Base-by-base conservation (phyloP, 1,140 invertebrate species). In the Temnothorax curvispinosus region DNA sequence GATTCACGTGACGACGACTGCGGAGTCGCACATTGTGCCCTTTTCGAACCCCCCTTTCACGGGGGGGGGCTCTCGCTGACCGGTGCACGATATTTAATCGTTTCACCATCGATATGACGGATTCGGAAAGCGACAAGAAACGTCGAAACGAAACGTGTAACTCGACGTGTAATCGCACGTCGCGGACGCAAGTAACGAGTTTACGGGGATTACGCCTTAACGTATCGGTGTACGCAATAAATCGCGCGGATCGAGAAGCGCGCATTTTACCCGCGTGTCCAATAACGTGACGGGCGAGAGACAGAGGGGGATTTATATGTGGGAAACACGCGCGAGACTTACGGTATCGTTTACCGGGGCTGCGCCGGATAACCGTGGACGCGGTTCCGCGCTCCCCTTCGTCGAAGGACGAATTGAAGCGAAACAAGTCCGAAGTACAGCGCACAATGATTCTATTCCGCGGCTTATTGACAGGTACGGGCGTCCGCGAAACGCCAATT, bases 381-480 rank as follows among this genome's bases (percentile, higher is more conserved):
- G 27, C 69, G 27, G 44, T 13, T 9, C 4, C 56, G 56, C 56
- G n/a, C 13, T 44, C 47, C 15, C 41, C 41, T 41, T n/a, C 21
- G 65, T 2, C 76, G 56, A 35, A 50, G 58, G n/a, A 65, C 60
- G 76, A 47, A 38, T 50, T 35, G 76, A 78, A 78, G 44, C 15
- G 76, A 47, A 27, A 78, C 58, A 44, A 80, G 60, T 38, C 35
- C 35, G 76, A 80, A 67, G 44, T 62, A 32, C 54, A n/a, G 56
- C 35, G 54, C 35, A 60, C 60, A 50, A 65, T 67, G 76, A 80
- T 80, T 80, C 60, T 38, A 67, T 52, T 80, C 60, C 60, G 18
- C 76, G 76, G 13, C 44, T 80, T 80, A 80, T 80, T 52, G 76
- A 67, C 76, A 80, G 60, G 76, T 67, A 67, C 18, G n/a, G 47